phyloP scores from a whole-genome alignment of 2,888 invertebrate genomes.

The Brassicogethes aeneus region DNA sequence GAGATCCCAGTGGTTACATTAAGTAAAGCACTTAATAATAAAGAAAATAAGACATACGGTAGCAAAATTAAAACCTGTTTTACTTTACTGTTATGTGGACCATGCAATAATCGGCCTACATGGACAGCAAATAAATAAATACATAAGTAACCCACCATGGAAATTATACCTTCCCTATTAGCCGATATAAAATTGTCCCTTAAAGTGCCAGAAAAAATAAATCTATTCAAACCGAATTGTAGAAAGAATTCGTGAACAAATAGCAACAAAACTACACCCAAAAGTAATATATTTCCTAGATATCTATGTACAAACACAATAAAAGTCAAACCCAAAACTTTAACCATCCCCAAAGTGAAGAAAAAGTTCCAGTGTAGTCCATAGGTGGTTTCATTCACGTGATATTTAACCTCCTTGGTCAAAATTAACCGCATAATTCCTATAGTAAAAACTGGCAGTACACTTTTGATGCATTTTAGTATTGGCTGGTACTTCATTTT shows the following conservation, averaged over 20 bases:
- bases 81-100: background rate
- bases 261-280: slow-evolving; percentile 48
- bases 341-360: slow-evolving; percentile 80
- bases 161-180: slow-evolving; percentile 87
- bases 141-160: slow-evolving; percentile 75
- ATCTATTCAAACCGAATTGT: slow-evolving; percentile 53
- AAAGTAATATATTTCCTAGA: slow-evolving; percentile 34
- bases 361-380: slow-evolving; percentile 99
- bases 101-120: slow-evolving; percentile 41
- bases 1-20: slow-evolving; percentile 46
- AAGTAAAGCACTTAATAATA: background rate
- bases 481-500: slow-evolving; percentile 30
- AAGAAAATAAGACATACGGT: background rate
- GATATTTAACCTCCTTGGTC: slow-evolving; percentile 63
- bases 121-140: slow-evolving; percentile 70
- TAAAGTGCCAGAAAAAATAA: slow-evolving; percentile 53
- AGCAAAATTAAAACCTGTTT: background rate
- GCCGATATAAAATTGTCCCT: slow-evolving; percentile 61
- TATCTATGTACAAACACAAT: background rate
- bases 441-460: slow-evolving; percentile 46
- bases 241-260: slow-evolving; percentile 58
- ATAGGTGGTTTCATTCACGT: slow-evolving; percentile 86
- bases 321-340: slow-evolving; percentile 54
- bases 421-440: slow-evolving; percentile 56
- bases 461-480: slow-evolving; percentile 35